These are phyloP conservation scores for Miltochrista miniata DNA, from an alignment of 2,888 invertebrate genomes.

Conservation along the genomic window DNA sequence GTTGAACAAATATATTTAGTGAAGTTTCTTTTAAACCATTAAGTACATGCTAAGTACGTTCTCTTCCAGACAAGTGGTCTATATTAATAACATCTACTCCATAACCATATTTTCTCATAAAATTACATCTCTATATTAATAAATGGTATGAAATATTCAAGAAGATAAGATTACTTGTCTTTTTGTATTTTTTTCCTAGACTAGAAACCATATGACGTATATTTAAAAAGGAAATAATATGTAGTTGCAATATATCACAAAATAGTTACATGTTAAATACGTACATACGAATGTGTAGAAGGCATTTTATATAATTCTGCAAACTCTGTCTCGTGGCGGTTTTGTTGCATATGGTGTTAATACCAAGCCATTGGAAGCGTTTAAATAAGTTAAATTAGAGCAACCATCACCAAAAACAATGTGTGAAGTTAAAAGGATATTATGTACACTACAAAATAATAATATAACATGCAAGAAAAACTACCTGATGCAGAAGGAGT, in stretches of 20 bases:
- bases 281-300: conserved; percentile 47
- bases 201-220: conserved; percentile 15
- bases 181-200: conserved; percentile 12
- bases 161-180: neutral
- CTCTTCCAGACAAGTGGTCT: conserved; percentile 2
- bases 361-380: conserved; percentile 67
- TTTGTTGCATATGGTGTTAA: conserved; percentile 68
- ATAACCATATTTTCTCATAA: no score
- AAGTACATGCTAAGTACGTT: conserved; percentile 7
- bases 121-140: no score
- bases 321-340: conserved; percentile 82
- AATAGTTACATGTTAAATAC: conserved; percentile 37
- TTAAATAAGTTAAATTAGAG: conserved; percentile 53
- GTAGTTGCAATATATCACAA: conserved; percentile 15
- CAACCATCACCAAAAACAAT: conserved; percentile 62
- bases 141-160: no score
- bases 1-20: neutral
- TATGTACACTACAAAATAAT: conserved; percentile 68
- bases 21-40: neutral
- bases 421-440: conserved; percentile 58
- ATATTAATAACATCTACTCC: neutral
- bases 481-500: conserved; percentile 78
- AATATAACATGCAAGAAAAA: conserved; percentile 64
- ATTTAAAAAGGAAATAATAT: conserved; percentile 16
- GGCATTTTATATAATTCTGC: conserved; percentile 64